These are phyloP conservation scores for Macroteleia sp. DNA, from an alignment of 2,888 invertebrate species.

Conservation along the genomic window DNA sequence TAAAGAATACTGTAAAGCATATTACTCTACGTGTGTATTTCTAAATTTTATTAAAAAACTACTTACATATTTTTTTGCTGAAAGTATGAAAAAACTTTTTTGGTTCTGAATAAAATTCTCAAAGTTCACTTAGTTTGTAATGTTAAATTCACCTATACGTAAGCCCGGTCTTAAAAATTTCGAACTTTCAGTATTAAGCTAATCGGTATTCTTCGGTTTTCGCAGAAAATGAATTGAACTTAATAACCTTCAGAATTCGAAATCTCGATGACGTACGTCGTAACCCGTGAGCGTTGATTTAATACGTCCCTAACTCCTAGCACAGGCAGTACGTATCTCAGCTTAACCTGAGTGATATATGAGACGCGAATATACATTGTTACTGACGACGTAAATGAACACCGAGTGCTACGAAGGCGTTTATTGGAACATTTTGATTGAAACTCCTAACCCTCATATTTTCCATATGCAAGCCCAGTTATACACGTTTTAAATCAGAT, in stretches of 20 bases:
- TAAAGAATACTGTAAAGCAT: no score
- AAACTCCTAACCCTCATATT: slow-evolving; percentile 69
- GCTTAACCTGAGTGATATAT: slow-evolving; percentile 65
- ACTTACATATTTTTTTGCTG: no score
- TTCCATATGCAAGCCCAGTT: no score
- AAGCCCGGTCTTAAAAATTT: no score
- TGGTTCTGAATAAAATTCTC: no score
- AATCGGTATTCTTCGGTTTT: background rate
- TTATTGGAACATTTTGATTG: slow-evolving; percentile 66
- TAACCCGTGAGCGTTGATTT: slow-evolving; percentile 46
- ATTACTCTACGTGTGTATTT: no score
- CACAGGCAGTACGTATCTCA: slow-evolving; percentile 53
- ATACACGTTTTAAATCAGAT: no score
- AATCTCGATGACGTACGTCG: slow-evolving; percentile 51
- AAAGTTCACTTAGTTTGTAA: no score
- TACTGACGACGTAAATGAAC: slow-evolving; percentile 58
- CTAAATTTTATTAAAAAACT: no score
- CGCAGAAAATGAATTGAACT: slow-evolving; percentile 26
- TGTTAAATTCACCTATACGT: no score
- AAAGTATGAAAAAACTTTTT: no score
- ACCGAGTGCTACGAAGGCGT: slow-evolving; percentile 55
- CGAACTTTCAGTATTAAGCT: no score
- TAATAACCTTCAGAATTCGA: slow-evolving; percentile 24
- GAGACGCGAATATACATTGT: slow-evolving; percentile 71
- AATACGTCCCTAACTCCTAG: slow-evolving; percentile 48